Evolutionary conservation across 2,113 vertebrate genomes (phyloP).

Genomic region (Arenaria interpres): DNA sequence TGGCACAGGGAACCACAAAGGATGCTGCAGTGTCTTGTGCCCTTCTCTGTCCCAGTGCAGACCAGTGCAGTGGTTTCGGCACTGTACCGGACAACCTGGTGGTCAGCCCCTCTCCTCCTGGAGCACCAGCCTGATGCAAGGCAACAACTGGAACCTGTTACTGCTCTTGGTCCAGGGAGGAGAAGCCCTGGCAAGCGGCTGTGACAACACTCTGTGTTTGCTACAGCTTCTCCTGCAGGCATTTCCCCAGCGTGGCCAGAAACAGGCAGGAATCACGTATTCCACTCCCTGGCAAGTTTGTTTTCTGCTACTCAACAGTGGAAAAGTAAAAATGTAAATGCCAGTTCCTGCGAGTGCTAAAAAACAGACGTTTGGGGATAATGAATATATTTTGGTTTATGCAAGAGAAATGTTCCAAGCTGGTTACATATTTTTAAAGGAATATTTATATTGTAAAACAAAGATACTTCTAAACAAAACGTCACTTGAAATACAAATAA

Average conservation of each 20-base stretch:
- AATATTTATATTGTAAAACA: slow-evolving; percentile 17
- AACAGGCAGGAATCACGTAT: background rate
- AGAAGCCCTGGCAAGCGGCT: background rate
- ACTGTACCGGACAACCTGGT: accelerated
- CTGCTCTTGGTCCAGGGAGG: background rate
- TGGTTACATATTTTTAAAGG: background rate
- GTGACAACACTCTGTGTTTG: background rate
- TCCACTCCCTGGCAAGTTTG: background rate
- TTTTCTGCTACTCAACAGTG: background rate
- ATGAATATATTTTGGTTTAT: background rate
- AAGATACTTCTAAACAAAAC: slow-evolving; percentile 22
- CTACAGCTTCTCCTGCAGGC: background rate
- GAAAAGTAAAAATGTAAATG: background rate
- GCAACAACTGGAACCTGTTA: accelerated
- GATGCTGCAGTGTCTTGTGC: background rate
- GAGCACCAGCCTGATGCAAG: accelerated
- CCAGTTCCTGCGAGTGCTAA: background rate
- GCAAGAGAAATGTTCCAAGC: background rate
- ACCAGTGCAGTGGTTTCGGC: background rate
- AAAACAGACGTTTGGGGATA: background rate
- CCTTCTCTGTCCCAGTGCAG: background rate
- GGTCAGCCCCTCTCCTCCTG: background rate
- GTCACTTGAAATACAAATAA: background rate
- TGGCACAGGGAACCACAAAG: background rate
- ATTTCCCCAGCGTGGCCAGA: background rate